These are phyloP conservation scores for Hetaerina titia DNA, from an alignment of 2,888 invertebrate genomes.

Conservation along the genomic window DNA sequence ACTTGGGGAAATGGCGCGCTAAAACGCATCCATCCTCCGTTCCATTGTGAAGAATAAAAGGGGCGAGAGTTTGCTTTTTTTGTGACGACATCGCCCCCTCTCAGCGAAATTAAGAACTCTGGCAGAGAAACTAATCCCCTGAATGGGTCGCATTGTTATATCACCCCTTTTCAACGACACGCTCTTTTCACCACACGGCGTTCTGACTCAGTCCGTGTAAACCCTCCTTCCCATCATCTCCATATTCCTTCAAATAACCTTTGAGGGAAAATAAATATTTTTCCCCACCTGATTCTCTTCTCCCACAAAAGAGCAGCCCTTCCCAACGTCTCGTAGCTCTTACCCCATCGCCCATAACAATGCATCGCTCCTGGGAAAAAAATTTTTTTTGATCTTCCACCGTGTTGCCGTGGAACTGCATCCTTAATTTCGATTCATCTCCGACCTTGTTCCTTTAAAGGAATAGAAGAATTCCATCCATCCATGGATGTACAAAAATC, in stretches of 20 bases:
- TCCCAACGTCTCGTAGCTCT: too few species aligned
- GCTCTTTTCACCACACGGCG: background rate
- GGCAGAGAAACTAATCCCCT: background rate
- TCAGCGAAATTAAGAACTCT: background rate
- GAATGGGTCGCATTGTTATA: background rate
- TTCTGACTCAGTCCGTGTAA: background rate
- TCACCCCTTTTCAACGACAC: background rate
- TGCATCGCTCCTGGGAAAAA: too few species aligned
- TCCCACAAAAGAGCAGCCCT: background rate
- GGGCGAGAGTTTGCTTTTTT: background rate
- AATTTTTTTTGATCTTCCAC: too few species aligned
- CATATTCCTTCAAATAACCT: background rate
- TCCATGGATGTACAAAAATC: too few species aligned
- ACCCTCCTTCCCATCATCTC: background rate
- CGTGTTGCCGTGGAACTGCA: too few species aligned
- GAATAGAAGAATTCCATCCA: too few species aligned
- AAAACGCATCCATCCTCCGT: background rate
- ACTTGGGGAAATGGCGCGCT: background rate
- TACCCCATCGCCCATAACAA: too few species aligned
- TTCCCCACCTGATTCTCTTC: background rate
- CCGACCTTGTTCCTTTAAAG: too few species aligned
- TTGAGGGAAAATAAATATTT: background rate
- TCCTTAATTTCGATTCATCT: too few species aligned
- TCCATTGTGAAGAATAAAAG: background rate
- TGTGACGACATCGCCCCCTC: background rate